These are phyloP conservation scores for Pampusana beccarii DNA, from an alignment of 2,113 vertebrate genomes.

Conservation along the genomic window DNA sequence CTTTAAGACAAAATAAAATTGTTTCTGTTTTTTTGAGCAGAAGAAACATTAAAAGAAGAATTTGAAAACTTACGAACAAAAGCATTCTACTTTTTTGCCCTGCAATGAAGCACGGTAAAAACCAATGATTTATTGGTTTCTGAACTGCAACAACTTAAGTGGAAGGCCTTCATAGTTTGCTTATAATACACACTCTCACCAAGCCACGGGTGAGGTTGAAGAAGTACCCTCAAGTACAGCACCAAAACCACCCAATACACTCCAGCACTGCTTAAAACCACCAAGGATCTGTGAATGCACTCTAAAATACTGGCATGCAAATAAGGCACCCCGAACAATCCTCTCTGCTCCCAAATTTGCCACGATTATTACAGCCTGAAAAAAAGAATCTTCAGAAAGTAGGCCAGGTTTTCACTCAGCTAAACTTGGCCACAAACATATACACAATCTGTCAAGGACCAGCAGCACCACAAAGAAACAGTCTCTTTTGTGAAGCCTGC, in stretches of 20 bases:
- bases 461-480: slow-evolving; percentile 14
- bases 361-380: neutral
- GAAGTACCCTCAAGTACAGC: neutral
- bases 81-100: neutral
- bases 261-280: neutral
- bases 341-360: neutral
- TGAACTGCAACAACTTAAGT: neutral
- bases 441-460: slow-evolving; percentile 46
- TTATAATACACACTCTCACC: rapidly evolving
- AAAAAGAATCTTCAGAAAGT: neutral
- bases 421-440: slow-evolving; percentile 38
- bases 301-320: neutral
- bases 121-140: rapidly evolving
- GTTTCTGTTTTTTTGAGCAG: neutral
- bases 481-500: neutral
- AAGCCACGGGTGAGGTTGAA: neutral
- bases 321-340: neutral
- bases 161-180: neutral
- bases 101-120: neutral
- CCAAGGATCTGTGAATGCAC: neutral
- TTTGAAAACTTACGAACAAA: neutral
- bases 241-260: neutral
- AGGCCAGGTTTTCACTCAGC: slow-evolving; percentile 47
- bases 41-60: neutral
- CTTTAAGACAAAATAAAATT: neutral